Evolutionary conservation across 2,797 vertebrate genomes (phyloP), one percentile per base, ranked within the genome.

Genomic region (Enteromius thamalakanensis): DNA sequence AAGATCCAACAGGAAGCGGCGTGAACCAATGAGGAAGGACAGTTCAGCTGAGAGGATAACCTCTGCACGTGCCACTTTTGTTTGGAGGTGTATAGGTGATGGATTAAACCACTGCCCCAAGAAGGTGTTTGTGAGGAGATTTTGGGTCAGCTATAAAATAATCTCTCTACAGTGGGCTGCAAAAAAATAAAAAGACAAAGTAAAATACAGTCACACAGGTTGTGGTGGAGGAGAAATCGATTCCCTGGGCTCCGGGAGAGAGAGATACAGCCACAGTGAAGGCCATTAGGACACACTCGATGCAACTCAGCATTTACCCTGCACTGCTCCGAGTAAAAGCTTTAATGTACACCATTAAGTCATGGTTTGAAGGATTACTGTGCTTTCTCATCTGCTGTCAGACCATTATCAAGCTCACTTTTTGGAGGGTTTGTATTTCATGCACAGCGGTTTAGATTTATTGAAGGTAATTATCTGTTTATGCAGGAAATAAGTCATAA

Each of bases 331-430:
- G 76, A 42, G 85, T 78, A 80, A 88, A 87, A 89, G 86, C 88
- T 88, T 34, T 92, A 90, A 92, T 93, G 91, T 80, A 72, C 71
- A 55, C 86, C 90, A 92, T 93, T 92, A 92, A 87, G 80, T 70
- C 32, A n/a, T 21, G 65, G 7, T 81, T 86, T 8, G 7, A 47
- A n/a, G 64, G 32, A 40, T 69, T 53, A 55, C 40, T 58, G 70
- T 8, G 19, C 62, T 68, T 69, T 19, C 76, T 70, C 6, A 19
- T 62, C 47, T 17, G 62, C 62, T 53, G 47, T 79, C n/a, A 55
- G 15, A 14, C 49, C 11, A 14, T 45, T 34, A 69, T 53, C 32
- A 58, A 47, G 2, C 26, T n/a, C 53, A n/a, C 21, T 10, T 17
- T 37, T 4, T 23, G n/a, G 1, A 62, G 60, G 12, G 60, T 78